Conservation (phyloP, 2,113 vertebrate species). For the Poicephalus meyeri region DNA sequence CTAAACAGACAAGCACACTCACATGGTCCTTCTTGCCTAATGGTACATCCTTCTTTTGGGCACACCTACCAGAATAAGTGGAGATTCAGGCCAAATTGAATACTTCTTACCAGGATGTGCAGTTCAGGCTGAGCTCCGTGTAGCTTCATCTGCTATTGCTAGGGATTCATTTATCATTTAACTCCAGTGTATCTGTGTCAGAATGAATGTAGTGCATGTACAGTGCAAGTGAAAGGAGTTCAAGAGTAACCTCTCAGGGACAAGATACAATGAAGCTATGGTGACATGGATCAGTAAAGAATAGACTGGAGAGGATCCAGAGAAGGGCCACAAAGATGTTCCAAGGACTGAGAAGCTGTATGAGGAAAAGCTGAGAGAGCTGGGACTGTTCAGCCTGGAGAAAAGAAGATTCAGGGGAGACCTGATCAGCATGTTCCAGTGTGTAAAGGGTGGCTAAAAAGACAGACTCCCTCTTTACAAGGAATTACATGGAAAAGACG, state of each 20-base stretch:
- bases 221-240: not conserved
- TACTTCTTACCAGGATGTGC: not conserved
- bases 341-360: not conserved
- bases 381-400: not conserved
- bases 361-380: not conserved
- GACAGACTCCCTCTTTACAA: not conserved
- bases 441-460: not conserved
- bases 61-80: not conserved
- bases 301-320: not conserved
- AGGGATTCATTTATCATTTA: not conserved
- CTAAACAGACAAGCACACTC: not conserved
- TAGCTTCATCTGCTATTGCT: not conserved
- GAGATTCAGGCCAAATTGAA: not conserved
- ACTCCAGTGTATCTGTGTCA: not conserved
- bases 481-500: not conserved
- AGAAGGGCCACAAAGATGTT: not conserved
- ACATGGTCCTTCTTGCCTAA: not conserved
- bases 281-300: not conserved
- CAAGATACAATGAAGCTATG: not conserved
- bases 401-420: not conserved
- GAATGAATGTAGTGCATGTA: not conserved
- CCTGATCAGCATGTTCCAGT: not conserved
- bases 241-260: not conserved
- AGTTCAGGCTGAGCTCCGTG: not conserved
- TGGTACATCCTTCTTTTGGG: not conserved